Percentiles rank a stretch among this genome's conserved stretches.
phyloP scores from a whole-genome alignment of 1,140 invertebrate genomes.

The Platyura marginata region DNA sequence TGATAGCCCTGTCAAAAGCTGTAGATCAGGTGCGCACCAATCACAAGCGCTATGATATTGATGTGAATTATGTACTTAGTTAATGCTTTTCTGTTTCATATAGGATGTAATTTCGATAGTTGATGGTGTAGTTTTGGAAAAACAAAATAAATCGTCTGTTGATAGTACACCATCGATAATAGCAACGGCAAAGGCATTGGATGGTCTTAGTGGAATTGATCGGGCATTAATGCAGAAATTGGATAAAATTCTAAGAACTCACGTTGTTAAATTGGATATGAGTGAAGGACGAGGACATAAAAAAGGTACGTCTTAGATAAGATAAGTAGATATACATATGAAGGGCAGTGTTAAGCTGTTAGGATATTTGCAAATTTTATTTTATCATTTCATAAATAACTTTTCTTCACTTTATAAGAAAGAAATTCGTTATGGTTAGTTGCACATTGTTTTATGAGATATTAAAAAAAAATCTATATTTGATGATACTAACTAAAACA shows the following conservation, averaged over 20 bases:
- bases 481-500: too few species aligned
- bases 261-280: constrained; percentile 17
- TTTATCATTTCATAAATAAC: too few species aligned
- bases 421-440: too few species aligned
- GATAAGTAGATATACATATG: too few species aligned
- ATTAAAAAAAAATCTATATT: too few species aligned
- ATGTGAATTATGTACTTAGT: constrained; percentile 4
- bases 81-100: constrained; percentile 1
- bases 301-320: not conserved
- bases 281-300: constrained; percentile 9
- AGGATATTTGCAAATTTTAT: too few species aligned
- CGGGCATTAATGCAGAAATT: constrained; percentile 15
- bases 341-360: too few species aligned
- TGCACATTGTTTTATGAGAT: too few species aligned
- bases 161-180: constrained; percentile 15
- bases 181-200: constrained; percentile 17
- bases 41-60: too few species aligned
- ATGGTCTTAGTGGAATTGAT: constrained; percentile 13
- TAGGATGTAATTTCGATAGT: constrained; percentile 33
- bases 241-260: constrained; percentile 19
- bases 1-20: constrained; percentile 30
- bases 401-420: too few species aligned
- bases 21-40: constrained; percentile 26
- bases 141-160: constrained; percentile 29
- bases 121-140: constrained; percentile 34